Percentiles rank a stretch among this genome's conserved stretches.
Conservation (phyloP, 2,888 invertebrate species). For the Cantharis nigra region DNA sequence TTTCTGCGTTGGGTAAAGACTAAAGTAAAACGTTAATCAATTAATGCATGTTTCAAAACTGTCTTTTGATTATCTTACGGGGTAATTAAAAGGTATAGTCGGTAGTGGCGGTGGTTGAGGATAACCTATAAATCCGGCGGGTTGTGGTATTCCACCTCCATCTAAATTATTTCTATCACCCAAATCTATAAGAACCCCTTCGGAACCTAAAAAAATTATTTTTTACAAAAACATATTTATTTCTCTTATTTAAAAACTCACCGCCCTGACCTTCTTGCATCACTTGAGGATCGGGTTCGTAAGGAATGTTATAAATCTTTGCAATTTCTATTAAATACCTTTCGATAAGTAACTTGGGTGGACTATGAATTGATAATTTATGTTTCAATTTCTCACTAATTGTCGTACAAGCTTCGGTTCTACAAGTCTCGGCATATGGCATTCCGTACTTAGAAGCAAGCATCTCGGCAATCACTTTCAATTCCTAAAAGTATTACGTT, state of each 20-base stretch:
- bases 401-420: conserved; percentile 78
- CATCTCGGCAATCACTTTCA: conserved; percentile 84
- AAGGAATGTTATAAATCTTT: conserved; percentile 91
- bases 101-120: conserved; percentile 73
- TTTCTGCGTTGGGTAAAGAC: conserved; percentile 16
- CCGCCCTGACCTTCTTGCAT: conserved; percentile 72
- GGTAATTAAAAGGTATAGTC: conserved; percentile 70
- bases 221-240: too few relatives aligned
- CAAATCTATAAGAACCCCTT: conserved; percentile 72
- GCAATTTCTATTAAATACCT: conserved; percentile 96
- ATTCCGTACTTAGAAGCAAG: conserved; percentile 92
- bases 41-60: neutral
- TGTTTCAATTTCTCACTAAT: conserved; percentile 91
- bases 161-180: conserved; percentile 65
- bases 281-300: conserved; percentile 92
- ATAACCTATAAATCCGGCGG: conserved; percentile 82
- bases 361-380: conserved; percentile 92
- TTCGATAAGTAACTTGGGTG: conserved; percentile 93
- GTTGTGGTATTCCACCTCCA: conserved; percentile 65
- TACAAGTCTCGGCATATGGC: conserved; percentile 87
- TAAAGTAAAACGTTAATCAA: neutral
- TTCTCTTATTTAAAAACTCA: neutral
- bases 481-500: conserved; percentile 56
- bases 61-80: conserved; percentile 51
- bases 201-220: conserved; percentile 47